Conservation (phyloP, 2,797 vertebrate species). For the Enteromius anoplus region DNA sequence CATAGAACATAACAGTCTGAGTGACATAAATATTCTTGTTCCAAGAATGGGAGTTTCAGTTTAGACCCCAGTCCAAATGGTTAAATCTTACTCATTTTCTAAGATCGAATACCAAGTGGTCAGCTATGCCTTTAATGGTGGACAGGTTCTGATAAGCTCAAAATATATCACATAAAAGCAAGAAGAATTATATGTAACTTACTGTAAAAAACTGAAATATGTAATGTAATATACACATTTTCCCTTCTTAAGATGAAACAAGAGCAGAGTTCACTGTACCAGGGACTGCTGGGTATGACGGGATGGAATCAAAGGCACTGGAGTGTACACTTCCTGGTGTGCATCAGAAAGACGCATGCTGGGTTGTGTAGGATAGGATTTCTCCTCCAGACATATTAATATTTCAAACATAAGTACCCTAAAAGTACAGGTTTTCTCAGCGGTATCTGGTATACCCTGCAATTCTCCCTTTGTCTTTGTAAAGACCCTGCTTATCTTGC, state of each 20-base stretch:
- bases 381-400: slow-evolving; percentile 46
- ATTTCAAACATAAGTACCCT: slow-evolving; percentile 49
- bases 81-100: background rate
- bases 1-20: background rate
- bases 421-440: slow-evolving; percentile 45
- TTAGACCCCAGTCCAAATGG: background rate
- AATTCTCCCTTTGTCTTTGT: slow-evolving; percentile 41
- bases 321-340: slow-evolving; percentile 44
- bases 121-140: background rate
- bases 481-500: slow-evolving; percentile 52
- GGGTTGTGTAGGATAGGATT: slow-evolving; percentile 35
- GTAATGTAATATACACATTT: background rate
- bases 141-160: background rate
- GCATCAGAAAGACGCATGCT: slow-evolving; percentile 44
- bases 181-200: background rate
- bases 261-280: background rate
- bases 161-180: background rate
- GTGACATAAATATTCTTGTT: background rate
- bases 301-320: slow-evolving; percentile 41
- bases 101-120: background rate
- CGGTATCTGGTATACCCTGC: slow-evolving; percentile 33
- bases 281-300: background rate
- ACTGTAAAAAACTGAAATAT: background rate
- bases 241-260: background rate
- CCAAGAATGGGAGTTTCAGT: background rate